Percentiles rank a stretch among this genome's conserved stretches.
phyloP scores from a whole-genome alignment of 2,797 vertebrate species.

The Alcedo quadribrachys region DNA sequence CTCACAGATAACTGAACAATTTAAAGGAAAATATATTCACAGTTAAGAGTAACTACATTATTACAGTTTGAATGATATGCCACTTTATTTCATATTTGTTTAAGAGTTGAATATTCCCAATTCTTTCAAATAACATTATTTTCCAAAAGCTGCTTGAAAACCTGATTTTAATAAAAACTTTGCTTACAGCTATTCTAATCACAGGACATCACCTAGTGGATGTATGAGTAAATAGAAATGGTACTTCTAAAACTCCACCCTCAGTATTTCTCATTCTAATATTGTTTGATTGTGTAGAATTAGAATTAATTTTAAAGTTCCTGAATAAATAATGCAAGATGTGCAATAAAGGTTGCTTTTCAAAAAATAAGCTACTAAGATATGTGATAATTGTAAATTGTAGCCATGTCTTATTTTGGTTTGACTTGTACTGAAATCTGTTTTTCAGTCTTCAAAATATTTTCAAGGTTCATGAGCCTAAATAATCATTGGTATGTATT shows the following conservation, averaged over 20 bases:
- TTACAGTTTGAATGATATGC: background rate
- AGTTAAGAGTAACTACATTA: background rate
- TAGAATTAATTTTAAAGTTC: background rate
- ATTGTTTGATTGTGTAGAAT: background rate
- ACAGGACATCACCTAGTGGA: background rate
- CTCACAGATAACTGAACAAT: background rate
- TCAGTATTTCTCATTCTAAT: background rate
- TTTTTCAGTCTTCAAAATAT: background rate
- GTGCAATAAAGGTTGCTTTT: background rate
- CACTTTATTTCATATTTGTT: background rate
- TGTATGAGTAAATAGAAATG: background rate
- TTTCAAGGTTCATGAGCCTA: background rate
- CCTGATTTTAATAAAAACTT: background rate
- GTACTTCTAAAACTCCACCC: background rate
- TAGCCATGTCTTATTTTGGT: background rate
- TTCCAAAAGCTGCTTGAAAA: background rate
- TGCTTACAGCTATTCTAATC: background rate
- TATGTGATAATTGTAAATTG: background rate
- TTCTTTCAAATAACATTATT: background rate
- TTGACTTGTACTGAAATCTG: background rate
- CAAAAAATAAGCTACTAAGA: background rate
- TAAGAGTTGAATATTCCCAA: background rate
- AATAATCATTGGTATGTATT: accelerated
- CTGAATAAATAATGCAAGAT: background rate
- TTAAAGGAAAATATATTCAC: background rate